These are phyloP conservation scores for Ptyas mucosa DNA, from an alignment of 2,113 vertebrate genomes.

Conservation along the genomic window DNA sequence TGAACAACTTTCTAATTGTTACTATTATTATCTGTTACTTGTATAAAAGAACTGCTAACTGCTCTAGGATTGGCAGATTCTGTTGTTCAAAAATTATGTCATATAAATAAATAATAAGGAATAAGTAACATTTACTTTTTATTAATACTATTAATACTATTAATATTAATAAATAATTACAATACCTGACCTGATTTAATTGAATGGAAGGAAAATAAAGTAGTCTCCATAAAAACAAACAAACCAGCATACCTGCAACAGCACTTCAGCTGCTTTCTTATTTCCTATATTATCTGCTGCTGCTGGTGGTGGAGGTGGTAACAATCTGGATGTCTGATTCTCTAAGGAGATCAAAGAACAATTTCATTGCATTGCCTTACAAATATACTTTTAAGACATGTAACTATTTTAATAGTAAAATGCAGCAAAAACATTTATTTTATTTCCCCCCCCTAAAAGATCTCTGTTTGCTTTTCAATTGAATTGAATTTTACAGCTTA, in stretches of 20 bases:
- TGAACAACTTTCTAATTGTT: background rate
- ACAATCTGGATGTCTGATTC: conserved; percentile 67
- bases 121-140: background rate
- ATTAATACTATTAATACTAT: background rate
- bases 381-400: background rate
- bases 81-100: background rate
- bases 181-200: conserved; percentile 12
- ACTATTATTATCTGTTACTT: background rate
- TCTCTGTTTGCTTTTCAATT: background rate
- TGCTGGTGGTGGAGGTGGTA: conserved; percentile 53
- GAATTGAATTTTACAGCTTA: background rate
- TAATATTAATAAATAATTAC: conserved; percentile 5
- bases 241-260: conserved; percentile 67
- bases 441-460: background rate
- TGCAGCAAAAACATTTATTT: background rate
- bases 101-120: background rate
- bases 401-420: background rate
- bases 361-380: conserved; percentile 43
- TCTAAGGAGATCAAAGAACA: conserved; percentile 67
- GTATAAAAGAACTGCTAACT: background rate
- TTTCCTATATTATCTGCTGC: conserved; percentile 68
- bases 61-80: background rate
- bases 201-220: background rate
- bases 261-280: conserved; percentile 70
- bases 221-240: conserved; percentile 43